Percentiles rank a stretch among this genome's conserved stretches.
Conservation (phyloP, 2,797 vertebrate genomes). For the Chrysocyon brachyurus region DNA sequence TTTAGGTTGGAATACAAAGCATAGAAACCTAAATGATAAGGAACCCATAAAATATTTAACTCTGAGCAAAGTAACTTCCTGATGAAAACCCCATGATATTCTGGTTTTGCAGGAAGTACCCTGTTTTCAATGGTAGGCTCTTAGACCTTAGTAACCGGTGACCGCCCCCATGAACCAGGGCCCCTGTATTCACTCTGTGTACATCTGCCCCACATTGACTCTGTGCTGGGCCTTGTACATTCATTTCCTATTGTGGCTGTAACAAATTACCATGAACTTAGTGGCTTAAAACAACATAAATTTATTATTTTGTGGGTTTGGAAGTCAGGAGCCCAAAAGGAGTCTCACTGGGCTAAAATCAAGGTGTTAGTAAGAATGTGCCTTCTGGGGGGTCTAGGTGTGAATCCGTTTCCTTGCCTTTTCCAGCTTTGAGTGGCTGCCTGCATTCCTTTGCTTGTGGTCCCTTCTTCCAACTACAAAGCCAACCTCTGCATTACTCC, state of each 20-base stretch:
- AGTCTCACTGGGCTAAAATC: neutral
- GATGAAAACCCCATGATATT: neutral
- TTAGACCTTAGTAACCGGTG: neutral
- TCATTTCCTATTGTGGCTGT: neutral
- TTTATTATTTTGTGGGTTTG: neutral
- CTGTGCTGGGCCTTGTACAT: neutral
- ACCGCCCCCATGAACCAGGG: neutral
- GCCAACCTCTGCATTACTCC: neutral
- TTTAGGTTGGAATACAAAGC: neutral
- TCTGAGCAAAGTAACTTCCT: neutral
- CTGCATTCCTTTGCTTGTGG: neutral
- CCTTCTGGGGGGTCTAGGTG: neutral
- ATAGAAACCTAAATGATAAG: neutral
- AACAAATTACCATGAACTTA: neutral
- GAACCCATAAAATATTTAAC: constrained; percentile 3
- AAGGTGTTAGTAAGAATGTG: neutral
- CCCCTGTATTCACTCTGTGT: neutral
- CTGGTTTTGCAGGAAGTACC: neutral
- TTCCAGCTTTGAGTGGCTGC: neutral
- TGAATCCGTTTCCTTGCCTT: neutral
- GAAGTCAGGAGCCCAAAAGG: neutral
- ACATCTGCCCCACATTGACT: neutral
- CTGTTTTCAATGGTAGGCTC: neutral
- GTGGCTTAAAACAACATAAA: neutral
- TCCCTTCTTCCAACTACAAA: neutral